These are phyloP conservation scores for Aricia agestis DNA, from an alignment of 1,140 invertebrate species.

Conservation along the genomic window DNA sequence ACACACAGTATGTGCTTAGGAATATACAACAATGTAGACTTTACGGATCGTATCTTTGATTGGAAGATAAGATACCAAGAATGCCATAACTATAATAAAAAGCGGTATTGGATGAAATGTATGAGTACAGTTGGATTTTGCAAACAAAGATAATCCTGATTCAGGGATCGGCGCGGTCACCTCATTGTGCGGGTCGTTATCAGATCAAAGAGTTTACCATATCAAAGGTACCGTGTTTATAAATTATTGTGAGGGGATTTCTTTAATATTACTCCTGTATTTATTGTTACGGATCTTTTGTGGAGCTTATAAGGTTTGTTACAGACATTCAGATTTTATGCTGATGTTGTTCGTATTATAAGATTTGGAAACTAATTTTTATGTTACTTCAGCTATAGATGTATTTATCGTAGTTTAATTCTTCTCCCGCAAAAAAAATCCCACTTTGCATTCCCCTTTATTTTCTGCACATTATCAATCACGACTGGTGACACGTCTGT, in stretches of 20 bases:
- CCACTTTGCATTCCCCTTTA: neutral
- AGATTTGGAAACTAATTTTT: neutral
- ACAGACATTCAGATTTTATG: neutral
- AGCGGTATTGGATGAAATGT: neutral
- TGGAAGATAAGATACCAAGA: neutral
- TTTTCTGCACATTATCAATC: neutral
- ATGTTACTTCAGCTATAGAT: neutral
- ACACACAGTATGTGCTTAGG: neutral
- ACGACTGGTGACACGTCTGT: neutral
- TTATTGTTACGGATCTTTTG: neutral
- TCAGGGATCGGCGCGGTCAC: slow-evolving; percentile 13
- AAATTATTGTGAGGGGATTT: neutral
- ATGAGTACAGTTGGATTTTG: neutral
- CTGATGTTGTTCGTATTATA: neutral
- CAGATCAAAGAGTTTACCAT: slow-evolving; percentile 8
- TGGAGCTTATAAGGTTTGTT: neutral
- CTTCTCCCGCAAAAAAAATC: neutral
- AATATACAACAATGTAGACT: neutral
- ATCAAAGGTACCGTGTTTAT: slow-evolving; percentile 9
- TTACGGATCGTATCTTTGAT: neutral
- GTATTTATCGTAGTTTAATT: neutral
- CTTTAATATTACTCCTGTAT: neutral
- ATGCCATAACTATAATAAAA: neutral
- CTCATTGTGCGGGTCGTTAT: slow-evolving; percentile 4
- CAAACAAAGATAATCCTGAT: slow-evolving; percentile 22